Evolutionary conservation across 2,888 invertebrate genomes (phyloP), one percentile per base, ranked within the genome.

Genomic region (Agelastica alni): DNA sequence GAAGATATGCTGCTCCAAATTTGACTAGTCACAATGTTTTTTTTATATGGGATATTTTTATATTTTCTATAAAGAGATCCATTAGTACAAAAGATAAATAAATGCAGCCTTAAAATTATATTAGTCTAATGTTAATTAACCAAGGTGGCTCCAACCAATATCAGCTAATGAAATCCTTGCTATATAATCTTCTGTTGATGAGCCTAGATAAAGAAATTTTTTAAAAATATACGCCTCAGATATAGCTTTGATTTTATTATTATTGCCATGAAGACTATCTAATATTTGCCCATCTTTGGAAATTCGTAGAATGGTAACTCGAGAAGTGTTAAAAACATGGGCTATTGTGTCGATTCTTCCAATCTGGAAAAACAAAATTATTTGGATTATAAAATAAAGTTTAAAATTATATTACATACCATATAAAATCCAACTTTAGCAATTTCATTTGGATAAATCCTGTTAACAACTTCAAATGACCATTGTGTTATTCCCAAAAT

Each of bases 231-330:
- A 79, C 1, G 85, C 86, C 66, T 91, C 89, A 63, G 86, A 85
- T 13, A 89, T 78, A 6, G 73, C 71, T 0, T 60, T 48, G 1
- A 86, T 66, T 16, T 81, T 79, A 28, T 77, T 78, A 67, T 88
- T 85, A 0, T 80, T 81, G 32, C 83, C 83, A 67, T 86, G 87
- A 58, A 88, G 80, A 4, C 84, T 83, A 17, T 87, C 86, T 4
- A 89, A 70, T 58, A 92, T 82, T 56, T 87, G 84, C 10, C 92
- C 93, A 63, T 81, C 80, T 80, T 84, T 85, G 68, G 89, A 85
- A 1, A 91, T 66, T 67, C 87, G 85, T 30, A 89, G 64, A 37
- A 90, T 74, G 1, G 86, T 85, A 2, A 80, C 70, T 46, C 81
- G 75, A 22, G 77, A 74, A 2, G 83, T 79, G 16, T 41, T 16